Percentiles rank a stretch among this genome's conserved stretches.
These are phyloP conservation scores for Abscondita cerata DNA, from an alignment of 2,888 invertebrate species.

Conservation along the genomic window DNA sequence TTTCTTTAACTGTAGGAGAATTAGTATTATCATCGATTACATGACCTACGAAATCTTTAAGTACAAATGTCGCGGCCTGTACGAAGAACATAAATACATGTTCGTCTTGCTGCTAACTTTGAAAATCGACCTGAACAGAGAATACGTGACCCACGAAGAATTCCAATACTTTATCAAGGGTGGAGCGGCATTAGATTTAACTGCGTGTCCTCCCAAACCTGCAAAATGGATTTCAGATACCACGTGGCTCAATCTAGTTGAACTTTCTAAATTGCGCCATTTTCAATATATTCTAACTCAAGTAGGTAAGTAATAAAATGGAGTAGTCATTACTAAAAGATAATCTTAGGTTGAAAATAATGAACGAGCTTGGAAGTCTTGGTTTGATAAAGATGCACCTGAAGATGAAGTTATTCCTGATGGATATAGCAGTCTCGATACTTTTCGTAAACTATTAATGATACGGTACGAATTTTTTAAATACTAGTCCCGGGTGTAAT, in stretches of 20 bases:
- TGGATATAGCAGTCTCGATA: conserved; percentile 76
- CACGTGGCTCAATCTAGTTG: conserved; percentile 87
- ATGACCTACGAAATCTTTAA: conserved; percentile 82
- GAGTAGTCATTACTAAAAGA: too few species aligned
- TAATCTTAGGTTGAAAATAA: conserved; percentile 59
- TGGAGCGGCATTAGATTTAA: conserved; percentile 86
- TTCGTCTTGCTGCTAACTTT: conserved; percentile 81
- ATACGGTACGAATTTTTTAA: conserved; percentile 69
- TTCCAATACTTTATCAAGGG: conserved; percentile 74
- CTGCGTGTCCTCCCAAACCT: conserved; percentile 80
- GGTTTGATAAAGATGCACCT: conserved; percentile 86
- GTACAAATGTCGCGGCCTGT: conserved; percentile 81
- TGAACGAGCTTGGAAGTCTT: conserved; percentile 61
- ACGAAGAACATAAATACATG: conserved; percentile 84
- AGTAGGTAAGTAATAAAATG: too few species aligned
- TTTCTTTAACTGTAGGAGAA: conserved; percentile 63
- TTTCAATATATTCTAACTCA: conserved; percentile 73
- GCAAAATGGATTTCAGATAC: conserved; percentile 85
- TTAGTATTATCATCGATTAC: conserved; percentile 79
- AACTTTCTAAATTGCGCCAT: conserved; percentile 70
- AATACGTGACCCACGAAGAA: conserved; percentile 74
- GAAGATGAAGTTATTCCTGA: conserved; percentile 84
- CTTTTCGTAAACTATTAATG: conserved; percentile 78
- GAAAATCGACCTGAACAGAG: conserved; percentile 80
- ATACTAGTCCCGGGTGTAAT: too few species aligned